Evolutionary conservation across 1,140 invertebrate species (phyloP).

Genomic region (Arctopsyche grandis): DNA sequence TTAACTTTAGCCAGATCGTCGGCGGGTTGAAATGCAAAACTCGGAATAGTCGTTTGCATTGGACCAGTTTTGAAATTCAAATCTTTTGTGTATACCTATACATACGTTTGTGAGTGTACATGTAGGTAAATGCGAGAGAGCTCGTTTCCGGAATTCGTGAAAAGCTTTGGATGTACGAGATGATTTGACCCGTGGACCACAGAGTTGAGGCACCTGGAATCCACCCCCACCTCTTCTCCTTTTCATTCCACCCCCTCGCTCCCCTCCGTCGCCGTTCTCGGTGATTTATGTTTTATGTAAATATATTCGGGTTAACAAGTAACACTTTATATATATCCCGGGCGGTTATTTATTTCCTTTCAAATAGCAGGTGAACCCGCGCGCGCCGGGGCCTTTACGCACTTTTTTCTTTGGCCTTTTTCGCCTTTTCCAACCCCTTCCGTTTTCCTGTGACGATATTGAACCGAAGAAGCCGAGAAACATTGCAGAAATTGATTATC

Average conservation of each 20-base stretch:
- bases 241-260: neutral
- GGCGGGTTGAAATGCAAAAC: neutral
- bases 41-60: neutral
- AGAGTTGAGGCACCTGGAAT: conserved; percentile 15
- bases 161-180: neutral
- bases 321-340: conserved; percentile 38
- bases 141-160: neutral
- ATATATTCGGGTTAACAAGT: conserved; percentile 42
- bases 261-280: neutral
- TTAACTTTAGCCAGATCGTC: neutral
- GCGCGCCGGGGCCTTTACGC: neutral
- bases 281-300: conserved; percentile 42
- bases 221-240: neutral
- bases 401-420: neutral
- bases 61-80: neutral
- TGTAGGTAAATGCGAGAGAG: neutral
- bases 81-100: neutral
- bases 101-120: neutral
- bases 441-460: neutral
- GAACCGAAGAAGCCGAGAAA: neutral
- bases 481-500: conserved; percentile 32
- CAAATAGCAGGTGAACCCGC: conserved; percentile 31
- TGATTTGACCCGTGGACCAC: conserved; percentile 15
- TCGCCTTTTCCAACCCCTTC: neutral
- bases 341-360: conserved; percentile 39